phyloP scores from a whole-genome alignment of 2,888 invertebrate species.

The Caenorhabditis parvicauda region DNA sequence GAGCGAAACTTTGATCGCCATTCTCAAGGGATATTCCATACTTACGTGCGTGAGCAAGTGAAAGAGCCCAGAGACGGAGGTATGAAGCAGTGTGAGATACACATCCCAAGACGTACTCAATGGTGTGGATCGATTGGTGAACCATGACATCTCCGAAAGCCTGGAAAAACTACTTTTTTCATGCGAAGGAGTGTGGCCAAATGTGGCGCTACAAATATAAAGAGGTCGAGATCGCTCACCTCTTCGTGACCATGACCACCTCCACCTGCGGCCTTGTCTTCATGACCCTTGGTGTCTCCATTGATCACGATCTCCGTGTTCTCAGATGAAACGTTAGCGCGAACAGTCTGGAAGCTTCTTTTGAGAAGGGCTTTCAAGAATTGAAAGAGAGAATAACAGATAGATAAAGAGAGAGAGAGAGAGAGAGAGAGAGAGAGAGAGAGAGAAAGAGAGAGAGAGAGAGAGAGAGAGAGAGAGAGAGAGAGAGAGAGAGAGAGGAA shows the following conservation, averaged over 20 bases:
- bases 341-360: conserved; percentile 56
- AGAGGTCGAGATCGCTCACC: too few species aligned
- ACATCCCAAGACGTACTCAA: conserved; percentile 92
- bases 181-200: too few species aligned
- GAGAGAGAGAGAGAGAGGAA: too few species aligned
- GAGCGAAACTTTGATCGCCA: too few species aligned
- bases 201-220: too few species aligned
- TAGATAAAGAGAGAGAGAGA: too few species aligned
- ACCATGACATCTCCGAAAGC: conserved; percentile 83
- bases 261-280: conserved; percentile 8
- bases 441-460: too few species aligned
- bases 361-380: too few species aligned
- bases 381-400: too few species aligned
- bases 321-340: conserved; percentile 57
- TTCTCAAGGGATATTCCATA: not conserved
- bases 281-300: conserved; percentile 40
- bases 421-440: too few species aligned
- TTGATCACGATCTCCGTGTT: conserved; percentile 58
- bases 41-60: conserved; percentile 58
- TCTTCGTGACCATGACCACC: conserved; percentile 22
- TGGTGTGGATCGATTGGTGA: conserved; percentile 70
- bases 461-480: too few species aligned
- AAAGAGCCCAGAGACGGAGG: conserved; percentile 61
- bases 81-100: conserved; percentile 88
- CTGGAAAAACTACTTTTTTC: too few species aligned